phyloP scores from a whole-genome alignment of 2,888 invertebrate genomes.

The Cryptophagus acutangulus region DNA sequence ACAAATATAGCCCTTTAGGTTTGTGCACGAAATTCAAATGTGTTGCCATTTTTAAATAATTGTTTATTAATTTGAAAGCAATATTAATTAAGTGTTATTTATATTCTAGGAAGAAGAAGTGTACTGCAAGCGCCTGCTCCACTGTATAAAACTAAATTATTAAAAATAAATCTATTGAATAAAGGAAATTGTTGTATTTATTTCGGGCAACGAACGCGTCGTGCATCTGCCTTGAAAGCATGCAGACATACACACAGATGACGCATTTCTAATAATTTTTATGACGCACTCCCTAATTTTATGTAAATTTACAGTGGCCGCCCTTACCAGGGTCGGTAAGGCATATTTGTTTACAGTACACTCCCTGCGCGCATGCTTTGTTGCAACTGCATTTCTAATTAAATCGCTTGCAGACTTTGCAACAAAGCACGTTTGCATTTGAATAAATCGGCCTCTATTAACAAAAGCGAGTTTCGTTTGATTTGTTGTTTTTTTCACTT shows the following conservation, averaged over 20 bases:
- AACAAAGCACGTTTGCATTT: constrained; percentile 3
- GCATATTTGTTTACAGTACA: constrained; percentile 40
- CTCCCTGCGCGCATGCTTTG: constrained; percentile 17
- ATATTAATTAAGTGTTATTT: constrained; percentile 8
- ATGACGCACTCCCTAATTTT: constrained; percentile 31
- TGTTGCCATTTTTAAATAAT: too few species aligned
- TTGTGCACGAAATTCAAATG: too few species aligned
- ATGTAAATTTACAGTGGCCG: constrained; percentile 36
- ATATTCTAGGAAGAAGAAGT: constrained; percentile 31
- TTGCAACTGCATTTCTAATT: background rate
- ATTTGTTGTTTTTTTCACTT: background rate
- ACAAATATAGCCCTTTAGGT: too few species aligned
- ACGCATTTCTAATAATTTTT: constrained; percentile 6
- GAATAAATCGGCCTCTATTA: too few species aligned
- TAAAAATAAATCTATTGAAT: background rate
- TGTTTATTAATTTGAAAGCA: too few species aligned
- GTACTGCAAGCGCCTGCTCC: constrained; percentile 28
- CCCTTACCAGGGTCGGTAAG: constrained; percentile 34
- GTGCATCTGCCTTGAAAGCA: too few species aligned
- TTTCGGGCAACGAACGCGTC: too few species aligned
- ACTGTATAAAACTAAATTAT: constrained; percentile 6
- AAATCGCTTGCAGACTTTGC: too few species aligned
- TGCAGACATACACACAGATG: too few species aligned
- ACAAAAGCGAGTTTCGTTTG: background rate
- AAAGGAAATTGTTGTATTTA: too few species aligned